These are phyloP conservation scores for Amphimallon solstitiale DNA, from an alignment of 2,888 invertebrate species.

Conservation along the genomic window DNA sequence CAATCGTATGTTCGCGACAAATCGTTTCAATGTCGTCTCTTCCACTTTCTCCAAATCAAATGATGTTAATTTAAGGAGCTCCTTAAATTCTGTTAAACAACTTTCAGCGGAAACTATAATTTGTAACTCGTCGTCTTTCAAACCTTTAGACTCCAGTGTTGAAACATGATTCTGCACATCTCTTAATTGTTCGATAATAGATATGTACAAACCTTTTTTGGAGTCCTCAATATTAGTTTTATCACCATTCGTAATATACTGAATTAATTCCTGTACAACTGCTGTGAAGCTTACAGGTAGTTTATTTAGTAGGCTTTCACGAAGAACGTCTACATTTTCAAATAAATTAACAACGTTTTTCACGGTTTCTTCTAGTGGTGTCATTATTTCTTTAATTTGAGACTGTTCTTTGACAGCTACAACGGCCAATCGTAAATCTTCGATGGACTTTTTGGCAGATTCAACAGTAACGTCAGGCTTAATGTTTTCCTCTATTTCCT, in stretches of 20 bases:
- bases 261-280: constrained; percentile 8
- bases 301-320: not conserved
- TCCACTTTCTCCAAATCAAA: constrained; percentile 38
- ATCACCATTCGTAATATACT: constrained; percentile 19
- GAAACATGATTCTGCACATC: constrained; percentile 22
- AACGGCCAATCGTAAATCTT: constrained; percentile 56
- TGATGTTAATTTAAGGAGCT: constrained; percentile 34
- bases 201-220: constrained; percentile 14
- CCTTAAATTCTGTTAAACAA: constrained; percentile 41
- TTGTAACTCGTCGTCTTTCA: constrained; percentile 28
- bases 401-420: constrained; percentile 56
- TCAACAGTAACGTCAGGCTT: constrained; percentile 45
- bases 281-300: constrained; percentile 4
- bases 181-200: constrained; percentile 22
- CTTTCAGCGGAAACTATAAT: constrained; percentile 29
- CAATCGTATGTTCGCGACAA: constrained; percentile 39
- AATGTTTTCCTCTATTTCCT: constrained; percentile 35
- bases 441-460: constrained; percentile 56
- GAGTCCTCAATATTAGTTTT: constrained; percentile 26
- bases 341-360: constrained; percentile 60
- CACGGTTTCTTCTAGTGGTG: constrained; percentile 58
- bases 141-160: constrained; percentile 11
- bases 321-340: constrained; percentile 53
- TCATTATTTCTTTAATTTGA: constrained; percentile 55
- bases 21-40: constrained; percentile 38